Evolutionary conservation across 2,113 vertebrate genomes (phyloP).

Genomic region (Callopanchax toddi): DNA sequence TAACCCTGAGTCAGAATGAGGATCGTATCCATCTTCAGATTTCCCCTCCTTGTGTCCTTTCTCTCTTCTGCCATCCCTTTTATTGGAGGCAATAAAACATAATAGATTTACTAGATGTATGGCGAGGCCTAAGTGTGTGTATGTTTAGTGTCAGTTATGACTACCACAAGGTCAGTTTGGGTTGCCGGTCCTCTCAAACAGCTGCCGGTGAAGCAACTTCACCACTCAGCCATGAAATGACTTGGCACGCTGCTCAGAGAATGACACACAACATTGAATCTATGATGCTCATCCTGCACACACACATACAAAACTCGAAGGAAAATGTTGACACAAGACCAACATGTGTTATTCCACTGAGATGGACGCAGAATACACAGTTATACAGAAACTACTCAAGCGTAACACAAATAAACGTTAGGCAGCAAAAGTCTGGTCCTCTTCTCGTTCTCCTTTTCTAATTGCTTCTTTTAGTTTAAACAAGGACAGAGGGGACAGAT

Average conservation of each 20-base stretch:
- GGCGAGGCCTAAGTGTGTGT: constrained; percentile 55
- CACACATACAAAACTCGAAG: constrained; percentile 60
- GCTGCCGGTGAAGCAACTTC: constrained; percentile 74
- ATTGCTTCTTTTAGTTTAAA: constrained; percentile 70
- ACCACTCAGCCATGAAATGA: constrained; percentile 78
- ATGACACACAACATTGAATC: constrained; percentile 66
- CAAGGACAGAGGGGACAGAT: constrained; percentile 86
- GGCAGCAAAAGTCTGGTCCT: constrained; percentile 10
- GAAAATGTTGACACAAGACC: constrained; percentile 73
- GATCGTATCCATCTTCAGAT: constrained; percentile 14
- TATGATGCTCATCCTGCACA: constrained; percentile 69
- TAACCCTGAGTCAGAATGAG: background rate
- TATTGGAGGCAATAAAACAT: constrained; percentile 58
- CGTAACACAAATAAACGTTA: background rate
- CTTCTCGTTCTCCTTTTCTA: constrained; percentile 36
- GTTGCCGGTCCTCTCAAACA: constrained; percentile 75
- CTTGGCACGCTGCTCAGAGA: constrained; percentile 72
- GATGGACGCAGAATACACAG: constrained; percentile 28
- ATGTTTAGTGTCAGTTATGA: constrained; percentile 69
- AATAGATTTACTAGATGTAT: constrained; percentile 67
- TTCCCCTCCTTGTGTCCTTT: constrained; percentile 62
- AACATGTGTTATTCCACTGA: constrained; percentile 53
- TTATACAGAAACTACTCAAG: constrained; percentile 39
- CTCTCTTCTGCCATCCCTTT: constrained; percentile 45
- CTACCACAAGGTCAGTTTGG: constrained; percentile 79